Base-by-base conservation (phyloP, 2,888 invertebrate genomes). In the Drosophila kuntzei region DNA sequence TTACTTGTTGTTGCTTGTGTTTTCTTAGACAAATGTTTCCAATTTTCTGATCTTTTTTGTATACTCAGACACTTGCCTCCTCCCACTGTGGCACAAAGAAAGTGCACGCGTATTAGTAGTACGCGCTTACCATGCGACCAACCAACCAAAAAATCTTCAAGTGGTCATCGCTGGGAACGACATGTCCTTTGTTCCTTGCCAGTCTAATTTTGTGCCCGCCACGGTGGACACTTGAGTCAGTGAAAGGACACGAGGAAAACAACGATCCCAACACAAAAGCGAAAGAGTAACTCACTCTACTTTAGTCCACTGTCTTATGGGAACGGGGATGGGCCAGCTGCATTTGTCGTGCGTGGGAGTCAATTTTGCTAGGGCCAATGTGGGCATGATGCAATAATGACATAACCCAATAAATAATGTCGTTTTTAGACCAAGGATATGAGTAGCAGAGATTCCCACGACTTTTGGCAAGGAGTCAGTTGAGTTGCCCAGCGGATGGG, bases 81-180 rank as follows among this genome's bases (percentile, higher is more conserved):
- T 63, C 53, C 70, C 79, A 68, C 61, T 61, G 67, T 64, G 59
- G 46, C 76, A 79, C 71, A 85, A 82, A 74, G 86, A 79, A 86
- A 85, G 72, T 79, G 72, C 60, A 41, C 47, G 62, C 55, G 53
- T 54, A 54, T 41, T 44, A 44, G 59, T 79, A 76, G 88, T 81
- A 84, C 84, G 89, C 88, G 86, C 87, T 73, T 63, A 89, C 83
- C 89, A 88, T 89, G 88, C 88, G 89, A 58, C 74, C 37, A 76
- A 43, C 53, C 34, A 22, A 20, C n/a, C n/a, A 37, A 46, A 36
- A 47, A 29, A 65, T 62, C 36, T 63, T 89, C 83, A 85, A 85
- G 89, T 88, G 85, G 85, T 88, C 85, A 87, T 60, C 67, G 78
- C 70, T 87, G 84, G 71, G 85, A 89, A 87, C 47, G 34, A 25